Evolutionary conservation across 2,888 invertebrate species (phyloP).

Genomic region (Ligdia adustata): DNA sequence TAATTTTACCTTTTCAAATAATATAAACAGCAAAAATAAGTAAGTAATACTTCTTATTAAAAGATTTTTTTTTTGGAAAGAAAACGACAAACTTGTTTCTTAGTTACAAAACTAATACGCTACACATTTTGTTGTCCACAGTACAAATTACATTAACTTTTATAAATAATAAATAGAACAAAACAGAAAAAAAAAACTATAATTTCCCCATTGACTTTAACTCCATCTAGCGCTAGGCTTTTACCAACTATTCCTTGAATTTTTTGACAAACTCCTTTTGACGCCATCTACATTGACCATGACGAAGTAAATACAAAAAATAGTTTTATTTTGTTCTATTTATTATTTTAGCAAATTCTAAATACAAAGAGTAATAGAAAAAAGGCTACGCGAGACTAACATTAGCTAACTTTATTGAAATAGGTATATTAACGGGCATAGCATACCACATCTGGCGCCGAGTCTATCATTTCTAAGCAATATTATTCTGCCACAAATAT

Average conservation of each 20-base stretch:
- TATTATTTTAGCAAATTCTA: neutral
- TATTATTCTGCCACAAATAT: too few species aligned
- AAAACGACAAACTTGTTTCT: slow-evolving; percentile 3
- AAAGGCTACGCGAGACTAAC: slow-evolving; percentile 12
- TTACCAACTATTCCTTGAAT: neutral
- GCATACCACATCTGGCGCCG: too few species aligned
- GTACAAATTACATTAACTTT: neutral
- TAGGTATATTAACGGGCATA: neutral
- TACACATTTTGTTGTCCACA: too few species aligned
- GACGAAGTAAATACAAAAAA: too few species aligned
- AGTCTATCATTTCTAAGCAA: too few species aligned
- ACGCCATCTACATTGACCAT: too few species aligned
- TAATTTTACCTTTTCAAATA: too few species aligned
- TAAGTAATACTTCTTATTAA: neutral
- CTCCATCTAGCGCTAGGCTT: neutral
- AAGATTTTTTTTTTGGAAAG: neutral
- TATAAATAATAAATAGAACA: neutral
- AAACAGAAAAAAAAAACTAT: neutral
- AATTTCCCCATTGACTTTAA: too few species aligned
- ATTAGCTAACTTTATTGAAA: neutral
- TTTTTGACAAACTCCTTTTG: neutral
- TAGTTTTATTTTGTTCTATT: slow-evolving; percentile 2
- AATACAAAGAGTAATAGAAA: slow-evolving; percentile 8
- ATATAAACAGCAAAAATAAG: too few species aligned
- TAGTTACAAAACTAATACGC: slow-evolving; percentile 1